These are phyloP conservation scores for Wasmannia auropunctata DNA, from an alignment of 1,140 invertebrate species.

Conservation along the genomic window DNA sequence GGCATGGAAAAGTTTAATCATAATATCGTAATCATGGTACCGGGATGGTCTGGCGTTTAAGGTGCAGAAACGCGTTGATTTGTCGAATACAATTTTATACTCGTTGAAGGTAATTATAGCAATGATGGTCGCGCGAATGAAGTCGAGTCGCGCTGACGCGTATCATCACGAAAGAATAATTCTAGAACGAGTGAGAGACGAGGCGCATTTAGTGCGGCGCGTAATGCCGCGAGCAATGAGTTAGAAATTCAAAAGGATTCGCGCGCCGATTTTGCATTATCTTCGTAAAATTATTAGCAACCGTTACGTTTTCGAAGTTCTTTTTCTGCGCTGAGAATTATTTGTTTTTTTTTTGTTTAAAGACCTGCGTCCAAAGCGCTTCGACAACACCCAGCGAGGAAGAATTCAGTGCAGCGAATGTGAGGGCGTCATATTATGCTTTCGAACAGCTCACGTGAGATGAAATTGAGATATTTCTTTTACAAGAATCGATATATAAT, in stretches of 20 bases:
- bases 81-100: conserved; percentile 16
- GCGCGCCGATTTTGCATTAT: background rate
- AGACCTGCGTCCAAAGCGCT: background rate
- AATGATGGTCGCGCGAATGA: background rate
- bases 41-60: background rate
- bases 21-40: background rate
- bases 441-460: background rate
- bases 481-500: background rate
- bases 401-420: background rate
- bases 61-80: conserved; percentile 2
- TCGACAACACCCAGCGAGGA: background rate
- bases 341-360: conserved; percentile 14
- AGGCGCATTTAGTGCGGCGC: background rate
- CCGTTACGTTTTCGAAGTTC: background rate
- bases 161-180: conserved; percentile 30
- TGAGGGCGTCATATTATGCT: background rate
- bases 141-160: background rate
- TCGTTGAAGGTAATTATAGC: background rate
- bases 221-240: background rate
- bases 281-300: conserved; percentile 23
- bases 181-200: background rate
- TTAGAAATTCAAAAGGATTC: conserved; percentile 42
- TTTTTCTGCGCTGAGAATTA: background rate
- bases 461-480: background rate
- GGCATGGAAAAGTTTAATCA: conserved; percentile 8